Evolutionary conservation across 2,888 invertebrate species (phyloP).

Genomic region (Caenorhabditis becei): DNA sequence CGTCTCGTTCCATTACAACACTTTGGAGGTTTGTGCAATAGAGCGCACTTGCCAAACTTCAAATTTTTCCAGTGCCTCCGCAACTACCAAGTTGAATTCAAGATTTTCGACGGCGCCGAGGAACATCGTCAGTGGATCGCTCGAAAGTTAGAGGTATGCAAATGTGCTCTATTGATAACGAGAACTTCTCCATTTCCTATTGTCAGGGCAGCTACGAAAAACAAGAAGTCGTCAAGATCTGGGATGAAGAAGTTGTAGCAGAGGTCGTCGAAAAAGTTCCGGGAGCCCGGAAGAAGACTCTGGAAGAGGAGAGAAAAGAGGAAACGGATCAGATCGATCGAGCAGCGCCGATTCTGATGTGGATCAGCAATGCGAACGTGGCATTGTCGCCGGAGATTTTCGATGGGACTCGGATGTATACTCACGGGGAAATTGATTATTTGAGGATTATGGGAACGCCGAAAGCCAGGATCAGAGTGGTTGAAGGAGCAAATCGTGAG

Average conservation of each 20-base stretch:
- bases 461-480: background rate
- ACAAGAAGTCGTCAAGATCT: conserved; percentile 16
- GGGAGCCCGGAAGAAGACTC: background rate
- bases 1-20: conserved; percentile 39
- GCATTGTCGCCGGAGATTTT: conserved; percentile 33
- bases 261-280: background rate
- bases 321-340: conserved; percentile 3
- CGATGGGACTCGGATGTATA: conserved; percentile 24
- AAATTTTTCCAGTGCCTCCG: conserved; percentile 12
- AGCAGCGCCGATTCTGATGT: conserved; percentile 33
- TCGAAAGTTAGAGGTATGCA: conserved; percentile 6
- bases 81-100: conserved; percentile 15
- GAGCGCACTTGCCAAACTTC: background rate
- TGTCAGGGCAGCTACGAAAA: conserved; percentile 9
- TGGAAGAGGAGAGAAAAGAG: background rate
- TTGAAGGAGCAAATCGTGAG: conserved; percentile 26
- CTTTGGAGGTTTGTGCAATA: background rate
- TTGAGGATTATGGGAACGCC: conserved; percentile 14
- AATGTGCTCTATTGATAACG: background rate
- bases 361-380: conserved; percentile 29
- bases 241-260: conserved; percentile 26
- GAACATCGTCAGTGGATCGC: conserved; percentile 28
- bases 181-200: too few relatives aligned
- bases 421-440: background rate
- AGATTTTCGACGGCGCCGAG: conserved; percentile 29